phyloP scores from a whole-genome alignment of 2,113 vertebrate species.

The Solea solea region DNA sequence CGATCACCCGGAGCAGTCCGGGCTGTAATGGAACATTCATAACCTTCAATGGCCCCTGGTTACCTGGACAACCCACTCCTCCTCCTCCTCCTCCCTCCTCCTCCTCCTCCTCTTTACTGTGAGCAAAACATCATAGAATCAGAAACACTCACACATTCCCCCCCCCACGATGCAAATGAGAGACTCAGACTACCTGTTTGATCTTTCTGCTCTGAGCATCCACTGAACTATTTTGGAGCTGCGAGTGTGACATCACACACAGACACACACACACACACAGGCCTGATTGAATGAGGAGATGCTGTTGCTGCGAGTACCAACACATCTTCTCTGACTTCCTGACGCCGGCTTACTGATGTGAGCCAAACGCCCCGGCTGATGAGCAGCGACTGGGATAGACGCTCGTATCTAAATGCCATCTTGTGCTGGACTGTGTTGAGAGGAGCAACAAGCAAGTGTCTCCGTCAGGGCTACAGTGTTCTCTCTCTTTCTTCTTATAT shows the following conservation, averaged over 20 bases:
- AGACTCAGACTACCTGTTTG: conserved; percentile 38
- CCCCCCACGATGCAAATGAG: conserved; percentile 60
- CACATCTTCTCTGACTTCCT: neutral
- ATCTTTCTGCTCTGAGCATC: conserved; percentile 9
- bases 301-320: neutral
- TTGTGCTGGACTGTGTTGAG: neutral
- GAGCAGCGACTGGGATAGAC: conserved; percentile 1
- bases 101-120: conserved; percentile 25
- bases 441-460: neutral
- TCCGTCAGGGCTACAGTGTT: neutral
- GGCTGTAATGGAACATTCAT: conserved; percentile 71
- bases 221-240: neutral
- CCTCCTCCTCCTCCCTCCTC: conserved; percentile 24
- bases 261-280: neutral
- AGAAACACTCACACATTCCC: conserved; percentile 10
- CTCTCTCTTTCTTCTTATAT: too few species aligned
- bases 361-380: conserved; percentile 11
- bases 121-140: conserved; percentile 31
- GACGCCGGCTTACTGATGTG: conserved; percentile 2
- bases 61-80: conserved; percentile 72
- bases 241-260: conserved; percentile 1
- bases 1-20: conserved; percentile 23
- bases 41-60: conserved; percentile 66
- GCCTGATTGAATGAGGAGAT: conserved; percentile 16
- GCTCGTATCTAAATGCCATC: conserved; percentile 28